Evolutionary conservation across 2,888 invertebrate species (phyloP).

Genomic region (Himalopsyche japonica): DNA sequence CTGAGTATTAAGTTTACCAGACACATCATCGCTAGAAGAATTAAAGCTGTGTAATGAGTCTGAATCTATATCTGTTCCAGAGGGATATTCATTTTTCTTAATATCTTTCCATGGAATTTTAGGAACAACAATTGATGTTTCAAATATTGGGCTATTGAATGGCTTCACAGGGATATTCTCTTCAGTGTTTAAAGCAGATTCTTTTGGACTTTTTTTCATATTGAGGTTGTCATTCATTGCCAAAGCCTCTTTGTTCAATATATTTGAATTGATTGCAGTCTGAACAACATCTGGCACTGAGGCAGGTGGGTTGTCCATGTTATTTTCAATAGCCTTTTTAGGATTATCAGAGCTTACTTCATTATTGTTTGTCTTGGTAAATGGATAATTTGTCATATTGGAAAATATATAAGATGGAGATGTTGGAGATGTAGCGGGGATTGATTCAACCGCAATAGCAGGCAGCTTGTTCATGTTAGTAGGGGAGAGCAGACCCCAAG

Average conservation of each 20-base stretch:
- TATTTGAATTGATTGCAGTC: constrained; percentile 14
- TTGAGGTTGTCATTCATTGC: background rate
- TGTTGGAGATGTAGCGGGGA: constrained; percentile 34
- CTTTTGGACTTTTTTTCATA: background rate
- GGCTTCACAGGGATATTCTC: constrained; percentile 44
- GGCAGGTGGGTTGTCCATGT: background rate
- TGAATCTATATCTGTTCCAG: constrained; percentile 59
- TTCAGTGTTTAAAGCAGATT: background rate
- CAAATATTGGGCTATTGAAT: constrained; percentile 66
- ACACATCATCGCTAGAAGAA: constrained; percentile 46
- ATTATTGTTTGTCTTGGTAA: constrained; percentile 44
- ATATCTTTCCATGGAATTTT: constrained; percentile 61
- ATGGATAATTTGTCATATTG: constrained; percentile 42
- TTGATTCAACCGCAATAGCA: background rate
- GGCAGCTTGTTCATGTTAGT: constrained; percentile 21
- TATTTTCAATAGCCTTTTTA: constrained; percentile 42
- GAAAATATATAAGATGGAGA: background rate
- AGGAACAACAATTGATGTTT: constrained; percentile 68
- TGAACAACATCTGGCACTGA: constrained; percentile 22
- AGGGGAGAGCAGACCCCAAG: constrained; percentile 32
- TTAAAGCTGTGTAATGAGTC: constrained; percentile 60
- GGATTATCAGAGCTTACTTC: constrained; percentile 39
- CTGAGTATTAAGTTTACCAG: constrained; percentile 51
- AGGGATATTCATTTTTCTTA: constrained; percentile 50
- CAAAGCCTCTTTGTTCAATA: background rate